A percentile compares a stretch with the other conserved stretches of the same genome.
These are phyloP conservation scores for Grapholita molesta DNA, from an alignment of 1,140 invertebrate genomes.

Conservation along the genomic window DNA sequence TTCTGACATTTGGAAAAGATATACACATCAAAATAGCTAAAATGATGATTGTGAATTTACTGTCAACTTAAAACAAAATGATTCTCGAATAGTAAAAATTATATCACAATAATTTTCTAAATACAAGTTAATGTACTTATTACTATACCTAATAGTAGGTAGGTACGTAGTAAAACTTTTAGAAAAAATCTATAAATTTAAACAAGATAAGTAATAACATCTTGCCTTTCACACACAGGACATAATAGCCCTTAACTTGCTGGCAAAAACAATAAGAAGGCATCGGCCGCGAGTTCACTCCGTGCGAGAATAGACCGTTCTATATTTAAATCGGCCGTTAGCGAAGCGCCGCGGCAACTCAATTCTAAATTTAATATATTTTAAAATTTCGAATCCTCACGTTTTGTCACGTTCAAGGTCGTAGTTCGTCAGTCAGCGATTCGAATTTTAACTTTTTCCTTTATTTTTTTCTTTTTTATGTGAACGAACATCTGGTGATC, in stretches of 20 bases:
- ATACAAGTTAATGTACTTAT: no score
- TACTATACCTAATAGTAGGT: no score
- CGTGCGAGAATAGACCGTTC: slow-evolving; percentile 69
- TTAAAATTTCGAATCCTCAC: slow-evolving; percentile 65
- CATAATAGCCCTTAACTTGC: slow-evolving; percentile 24
- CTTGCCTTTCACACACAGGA: not conserved
- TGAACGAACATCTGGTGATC: slow-evolving; percentile 37
- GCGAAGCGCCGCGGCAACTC: slow-evolving; percentile 64
- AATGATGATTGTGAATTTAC: not conserved
- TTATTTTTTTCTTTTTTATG: slow-evolving; percentile 32
- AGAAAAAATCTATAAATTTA: no score
- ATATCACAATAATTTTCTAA: not conserved
- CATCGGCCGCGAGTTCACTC: slow-evolving; percentile 66
- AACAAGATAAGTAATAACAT: not conserved
- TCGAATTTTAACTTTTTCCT: slow-evolving; percentile 36
- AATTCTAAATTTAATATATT: slow-evolving; percentile 57
- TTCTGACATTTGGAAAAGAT: no score
- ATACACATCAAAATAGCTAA: no score
- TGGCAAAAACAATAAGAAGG: slow-evolving; percentile 65
- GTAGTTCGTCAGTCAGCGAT: slow-evolving; percentile 46
- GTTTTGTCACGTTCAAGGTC: slow-evolving; percentile 75
- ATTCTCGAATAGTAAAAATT: not conserved
- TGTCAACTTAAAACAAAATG: not conserved
- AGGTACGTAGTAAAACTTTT: no score
- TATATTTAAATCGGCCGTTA: slow-evolving; percentile 72